Evolutionary conservation across 2,797 vertebrate species (phyloP).

Genomic region (Hybognathus amarus): DNA sequence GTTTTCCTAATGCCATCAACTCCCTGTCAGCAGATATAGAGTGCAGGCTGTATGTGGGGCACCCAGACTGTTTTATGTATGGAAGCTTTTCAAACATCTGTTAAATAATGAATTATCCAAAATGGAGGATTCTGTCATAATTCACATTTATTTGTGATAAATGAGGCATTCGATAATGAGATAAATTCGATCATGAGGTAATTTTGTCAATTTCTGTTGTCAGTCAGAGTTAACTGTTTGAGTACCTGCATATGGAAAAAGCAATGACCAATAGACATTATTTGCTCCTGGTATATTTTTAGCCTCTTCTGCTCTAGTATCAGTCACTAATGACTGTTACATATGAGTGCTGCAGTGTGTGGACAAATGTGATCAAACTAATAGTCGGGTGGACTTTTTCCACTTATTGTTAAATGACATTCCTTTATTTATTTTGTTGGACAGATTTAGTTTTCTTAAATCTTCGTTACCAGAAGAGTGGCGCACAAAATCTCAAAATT

Average conservation of each 20-base stretch:
- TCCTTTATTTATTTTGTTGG: neutral
- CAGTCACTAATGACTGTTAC: slow-evolving; percentile 27
- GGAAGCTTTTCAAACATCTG: neutral
- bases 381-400: neutral
- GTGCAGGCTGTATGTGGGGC: neutral
- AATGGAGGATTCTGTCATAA: neutral
- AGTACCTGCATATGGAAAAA: slow-evolving; percentile 28
- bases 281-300: slow-evolving; percentile 48
- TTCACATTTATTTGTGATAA: neutral
- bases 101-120: neutral
- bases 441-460: neutral
- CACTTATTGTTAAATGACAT: neutral
- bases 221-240: neutral
- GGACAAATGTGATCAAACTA: slow-evolving; percentile 14
- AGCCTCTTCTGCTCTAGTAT: slow-evolving; percentile 44
- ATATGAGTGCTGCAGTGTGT: slow-evolving; percentile 6
- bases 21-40: slow-evolving; percentile 55
- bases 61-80: neutral
- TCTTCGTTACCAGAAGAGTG: neutral
- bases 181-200: neutral
- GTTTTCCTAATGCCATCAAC: slow-evolving; percentile 36
- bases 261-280: slow-evolving; percentile 12
- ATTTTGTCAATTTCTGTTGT: neutral
- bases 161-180: neutral
- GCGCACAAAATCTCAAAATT: neutral